Evolutionary conservation across 2,888 invertebrate genomes (phyloP).

Genomic region (Ganaspis brasiliensis): DNA sequence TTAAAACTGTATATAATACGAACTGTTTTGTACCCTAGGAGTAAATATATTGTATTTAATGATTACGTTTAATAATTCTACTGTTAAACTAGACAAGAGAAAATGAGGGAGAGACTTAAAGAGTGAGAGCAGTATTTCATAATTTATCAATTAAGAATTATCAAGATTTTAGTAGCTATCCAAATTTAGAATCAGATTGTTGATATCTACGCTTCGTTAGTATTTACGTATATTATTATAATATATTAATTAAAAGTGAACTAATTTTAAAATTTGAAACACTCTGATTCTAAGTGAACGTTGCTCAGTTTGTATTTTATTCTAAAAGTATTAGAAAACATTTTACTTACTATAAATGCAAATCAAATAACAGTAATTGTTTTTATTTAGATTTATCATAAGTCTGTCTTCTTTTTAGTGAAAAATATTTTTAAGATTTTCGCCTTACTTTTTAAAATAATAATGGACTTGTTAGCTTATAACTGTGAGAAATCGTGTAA

Average conservation of each 20-base stretch:
- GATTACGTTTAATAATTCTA: conserved; percentile 2
- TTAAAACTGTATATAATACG: not conserved
- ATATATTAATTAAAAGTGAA: conserved; percentile 26
- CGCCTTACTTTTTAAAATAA: not conserved
- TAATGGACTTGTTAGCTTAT: not conserved
- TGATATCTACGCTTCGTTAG: conserved; percentile 22
- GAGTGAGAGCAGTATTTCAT: conserved; percentile 21
- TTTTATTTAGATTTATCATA: not conserved
- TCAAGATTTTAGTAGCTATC: not conserved
- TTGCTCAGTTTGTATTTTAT: conserved; percentile 13
- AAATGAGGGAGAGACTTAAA: conserved; percentile 22
- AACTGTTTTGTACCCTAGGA: conserved; percentile 12
- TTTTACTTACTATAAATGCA: not conserved
- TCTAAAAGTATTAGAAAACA: conserved; percentile 20
- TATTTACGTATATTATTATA: conserved; percentile 17
- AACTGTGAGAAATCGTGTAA: conserved; percentile 28
- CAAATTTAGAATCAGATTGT: conserved; percentile 42
- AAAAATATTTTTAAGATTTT: conserved; percentile 4
- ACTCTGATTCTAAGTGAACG: conserved; percentile 33
- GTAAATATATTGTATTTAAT: conserved; percentile 24
- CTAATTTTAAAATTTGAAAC: conserved; percentile 10
- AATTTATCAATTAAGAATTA: conserved; percentile 13
- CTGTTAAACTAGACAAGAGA: conserved; percentile 1
- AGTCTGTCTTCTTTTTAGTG: not conserved
- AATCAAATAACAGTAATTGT: not conserved